Evolutionary conservation across 2,797 vertebrate species (phyloP).

Genomic region (Anguilla megastoma): DNA sequence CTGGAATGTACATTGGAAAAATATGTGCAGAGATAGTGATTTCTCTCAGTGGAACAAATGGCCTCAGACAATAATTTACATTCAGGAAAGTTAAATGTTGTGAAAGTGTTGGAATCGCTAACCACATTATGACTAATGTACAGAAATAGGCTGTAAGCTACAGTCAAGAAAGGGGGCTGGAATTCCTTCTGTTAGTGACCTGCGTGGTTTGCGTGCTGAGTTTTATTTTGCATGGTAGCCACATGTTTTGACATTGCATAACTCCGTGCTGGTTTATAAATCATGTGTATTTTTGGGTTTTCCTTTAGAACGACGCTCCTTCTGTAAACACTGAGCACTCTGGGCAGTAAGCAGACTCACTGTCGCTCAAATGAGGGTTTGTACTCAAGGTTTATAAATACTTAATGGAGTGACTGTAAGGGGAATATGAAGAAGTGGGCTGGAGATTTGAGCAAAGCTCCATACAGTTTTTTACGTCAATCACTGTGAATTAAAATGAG

Average conservation of each 20-base stretch:
- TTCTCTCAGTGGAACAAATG: background rate
- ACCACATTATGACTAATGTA: conserved; percentile 29
- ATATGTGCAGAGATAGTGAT: background rate
- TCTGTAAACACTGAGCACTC: conserved; percentile 33
- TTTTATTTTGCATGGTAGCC: conserved; percentile 70
- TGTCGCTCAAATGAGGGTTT: conserved; percentile 17
- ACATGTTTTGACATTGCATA: conserved; percentile 73
- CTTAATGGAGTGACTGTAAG: background rate
- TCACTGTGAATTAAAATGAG: background rate
- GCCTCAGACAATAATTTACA: background rate
- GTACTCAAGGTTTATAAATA: conserved; percentile 34
- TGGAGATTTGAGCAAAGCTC: conserved; percentile 17
- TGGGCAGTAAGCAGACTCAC: conserved; percentile 23
- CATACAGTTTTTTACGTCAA: background rate
- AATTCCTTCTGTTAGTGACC: conserved; percentile 57
- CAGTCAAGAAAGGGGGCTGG: conserved; percentile 29
- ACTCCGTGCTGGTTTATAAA: conserved; percentile 70
- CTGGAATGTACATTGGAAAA: background rate
- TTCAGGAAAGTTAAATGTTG: conserved; percentile 1
- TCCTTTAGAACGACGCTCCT: conserved; percentile 33
- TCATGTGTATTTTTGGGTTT: conserved; percentile 58
- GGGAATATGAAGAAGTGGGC: background rate
- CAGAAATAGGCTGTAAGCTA: background rate
- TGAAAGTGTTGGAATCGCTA: background rate
- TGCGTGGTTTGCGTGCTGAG: conserved; percentile 67